phyloP scores from a whole-genome alignment of 2,888 invertebrate genomes.

The Biston betularia region DNA sequence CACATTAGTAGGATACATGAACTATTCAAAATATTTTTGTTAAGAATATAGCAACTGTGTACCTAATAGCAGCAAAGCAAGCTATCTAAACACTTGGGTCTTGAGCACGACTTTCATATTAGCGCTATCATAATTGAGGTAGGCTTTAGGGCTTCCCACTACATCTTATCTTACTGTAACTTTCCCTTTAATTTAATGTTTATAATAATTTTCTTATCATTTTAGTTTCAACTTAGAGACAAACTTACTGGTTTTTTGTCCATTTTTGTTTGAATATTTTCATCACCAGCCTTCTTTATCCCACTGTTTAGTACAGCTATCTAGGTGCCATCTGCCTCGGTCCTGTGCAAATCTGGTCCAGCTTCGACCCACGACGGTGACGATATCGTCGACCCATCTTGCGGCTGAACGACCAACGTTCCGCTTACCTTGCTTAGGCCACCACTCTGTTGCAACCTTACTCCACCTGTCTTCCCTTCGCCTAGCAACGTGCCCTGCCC shows the following conservation, averaged over 20 bases:
- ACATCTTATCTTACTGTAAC: constrained; percentile 6
- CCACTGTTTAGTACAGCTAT: too few species aligned
- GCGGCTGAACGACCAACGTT: too few species aligned
- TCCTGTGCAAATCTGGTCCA: too few species aligned
- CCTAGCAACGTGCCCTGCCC: too few species aligned
- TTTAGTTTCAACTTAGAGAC: neutral
- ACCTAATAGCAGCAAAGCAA: constrained; percentile 8
- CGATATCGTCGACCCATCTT: too few species aligned
- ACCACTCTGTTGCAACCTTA: too few species aligned
- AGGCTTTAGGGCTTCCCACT: neutral
- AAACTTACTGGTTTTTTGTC: neutral
- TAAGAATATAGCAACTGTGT: neutral
- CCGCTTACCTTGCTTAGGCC: too few species aligned
- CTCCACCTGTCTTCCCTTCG: too few species aligned
- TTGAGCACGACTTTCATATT: constrained; percentile 1
- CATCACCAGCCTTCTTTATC: too few species aligned
- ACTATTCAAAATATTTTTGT: neutral
- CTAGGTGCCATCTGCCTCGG: too few species aligned
- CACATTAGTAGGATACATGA: neutral
- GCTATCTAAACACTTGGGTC: constrained; percentile 11
- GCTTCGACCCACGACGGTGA: too few species aligned
- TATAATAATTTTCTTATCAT: constrained; percentile 13
- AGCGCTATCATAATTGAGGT: constrained; percentile 22
- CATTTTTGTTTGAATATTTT: too few species aligned
- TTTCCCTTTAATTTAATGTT: constrained; percentile 2